A percentile compares a stretch with the other conserved stretches of the same genome.
phyloP scores from a whole-genome alignment of 1,140 invertebrate species.

The Andricus grossulariae region DNA sequence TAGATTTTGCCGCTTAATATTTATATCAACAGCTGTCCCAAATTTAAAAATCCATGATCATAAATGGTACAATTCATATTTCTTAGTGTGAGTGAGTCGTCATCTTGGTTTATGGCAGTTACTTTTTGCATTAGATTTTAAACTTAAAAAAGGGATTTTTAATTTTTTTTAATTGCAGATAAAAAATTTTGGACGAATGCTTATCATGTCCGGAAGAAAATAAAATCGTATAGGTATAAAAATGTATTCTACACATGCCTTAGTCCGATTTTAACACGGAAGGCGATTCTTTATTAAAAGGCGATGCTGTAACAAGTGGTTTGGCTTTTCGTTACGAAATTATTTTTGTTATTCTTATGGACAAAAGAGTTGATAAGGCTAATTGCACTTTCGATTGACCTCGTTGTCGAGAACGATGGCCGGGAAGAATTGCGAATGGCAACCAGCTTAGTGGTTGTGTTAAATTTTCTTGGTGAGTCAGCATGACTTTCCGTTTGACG shows the following conservation, averaged over 20 bases:
- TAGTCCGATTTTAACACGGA: no score
- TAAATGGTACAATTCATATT: no score
- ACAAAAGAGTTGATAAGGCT: conserved; percentile 25
- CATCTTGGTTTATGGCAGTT: no score
- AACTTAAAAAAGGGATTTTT: no score
- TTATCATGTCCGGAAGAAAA: no score
- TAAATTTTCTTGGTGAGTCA: conserved; percentile 46
- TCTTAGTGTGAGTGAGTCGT: no score
- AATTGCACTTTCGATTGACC: conserved; percentile 30
- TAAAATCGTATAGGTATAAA: neutral
- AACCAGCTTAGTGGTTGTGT: conserved; percentile 2
- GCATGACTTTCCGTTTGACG: conserved; percentile 34
- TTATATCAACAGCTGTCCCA: no score
- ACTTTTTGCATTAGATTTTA: no score
- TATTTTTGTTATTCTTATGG: conserved; percentile 20
- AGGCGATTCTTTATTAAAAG: neutral
- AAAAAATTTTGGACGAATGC: no score
- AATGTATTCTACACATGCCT: neutral
- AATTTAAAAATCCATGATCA: no score
- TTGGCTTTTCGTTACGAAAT: conserved; percentile 4
- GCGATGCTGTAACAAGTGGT: conserved; percentile 6
- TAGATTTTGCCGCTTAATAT: no score
- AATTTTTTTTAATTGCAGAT: no score
- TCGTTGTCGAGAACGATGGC: conserved; percentile 25
- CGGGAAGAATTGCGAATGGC: conserved; percentile 15